Conservation (phyloP, 2,888 invertebrate species). For the Therioaphis trifolii region DNA sequence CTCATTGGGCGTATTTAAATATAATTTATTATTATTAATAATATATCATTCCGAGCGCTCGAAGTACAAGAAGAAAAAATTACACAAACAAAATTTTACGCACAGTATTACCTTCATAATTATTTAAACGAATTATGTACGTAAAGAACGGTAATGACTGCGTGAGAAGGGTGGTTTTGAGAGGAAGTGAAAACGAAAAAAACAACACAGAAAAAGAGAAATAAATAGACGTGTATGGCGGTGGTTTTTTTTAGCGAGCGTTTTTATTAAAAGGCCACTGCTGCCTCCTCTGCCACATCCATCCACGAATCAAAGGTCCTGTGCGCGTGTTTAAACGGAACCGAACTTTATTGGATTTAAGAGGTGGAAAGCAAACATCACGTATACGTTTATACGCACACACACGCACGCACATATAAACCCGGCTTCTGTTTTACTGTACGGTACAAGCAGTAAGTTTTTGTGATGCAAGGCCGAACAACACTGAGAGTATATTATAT, state of each 20-base stretch:
- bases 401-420: neutral
- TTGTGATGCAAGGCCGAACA: constrained; percentile 45
- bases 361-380: constrained; percentile 58
- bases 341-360: constrained; percentile 60
- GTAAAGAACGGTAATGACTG: constrained; percentile 9
- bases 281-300: neutral
- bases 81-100: neutral
- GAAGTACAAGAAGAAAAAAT: neutral
- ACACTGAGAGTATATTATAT: constrained; percentile 8
- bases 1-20: neutral
- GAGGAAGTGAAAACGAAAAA: neutral
- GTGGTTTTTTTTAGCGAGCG: constrained; percentile 25
- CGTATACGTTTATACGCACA: constrained; percentile 33
- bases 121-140: constrained; percentile 32
- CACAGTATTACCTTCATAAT: constrained; percentile 12
- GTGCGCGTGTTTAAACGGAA: constrained; percentile 52
- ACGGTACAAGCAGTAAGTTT: constrained; percentile 6
- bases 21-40: no score
- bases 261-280: constrained; percentile 44
- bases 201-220: neutral
- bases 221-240: constrained; percentile 8
- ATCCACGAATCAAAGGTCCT: constrained; percentile 55
- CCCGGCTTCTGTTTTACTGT: constrained; percentile 1
- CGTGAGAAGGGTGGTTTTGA: neutral
- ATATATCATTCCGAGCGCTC: no score